These are phyloP conservation scores for Dipodomys spectabilis DNA, from an alignment of 2,113 vertebrate species.

Conservation along the genomic window DNA sequence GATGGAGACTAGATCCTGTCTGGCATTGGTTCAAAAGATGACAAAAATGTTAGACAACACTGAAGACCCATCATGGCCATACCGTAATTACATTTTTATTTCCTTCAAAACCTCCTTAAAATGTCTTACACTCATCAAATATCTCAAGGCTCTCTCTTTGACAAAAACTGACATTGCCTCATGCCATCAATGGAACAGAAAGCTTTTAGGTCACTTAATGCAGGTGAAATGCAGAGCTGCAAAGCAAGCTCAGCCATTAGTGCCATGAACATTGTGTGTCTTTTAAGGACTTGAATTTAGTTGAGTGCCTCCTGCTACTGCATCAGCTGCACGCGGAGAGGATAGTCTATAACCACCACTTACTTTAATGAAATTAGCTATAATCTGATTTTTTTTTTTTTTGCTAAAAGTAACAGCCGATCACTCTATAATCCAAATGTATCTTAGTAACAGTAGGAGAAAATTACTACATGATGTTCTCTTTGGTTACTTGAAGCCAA, in stretches of 20 bases:
- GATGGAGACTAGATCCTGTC: neutral
- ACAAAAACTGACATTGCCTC: slow-evolving; percentile 13
- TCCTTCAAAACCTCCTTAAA: neutral
- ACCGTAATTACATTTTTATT: neutral
- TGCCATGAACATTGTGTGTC: neutral
- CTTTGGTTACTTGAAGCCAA: slow-evolving; percentile 63
- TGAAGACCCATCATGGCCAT: neutral
- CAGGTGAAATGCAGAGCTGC: slow-evolving; percentile 30
- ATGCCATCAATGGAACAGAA: neutral
- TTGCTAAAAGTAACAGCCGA: slow-evolving; percentile 72
- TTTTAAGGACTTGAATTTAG: slow-evolving; percentile 54
- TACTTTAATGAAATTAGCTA: slow-evolving; percentile 78
- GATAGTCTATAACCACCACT: slow-evolving; percentile 59
- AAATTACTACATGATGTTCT: slow-evolving; percentile 71
- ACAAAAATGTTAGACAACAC: neutral
- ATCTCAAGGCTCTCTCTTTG: neutral
- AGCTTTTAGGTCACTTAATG: slow-evolving; percentile 19
- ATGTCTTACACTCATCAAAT: neutral
- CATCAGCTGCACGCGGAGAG: slow-evolving; percentile 60
- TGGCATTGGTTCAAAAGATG: neutral
- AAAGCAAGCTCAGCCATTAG: slow-evolving; percentile 29
- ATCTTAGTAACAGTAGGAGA: slow-evolving; percentile 66
- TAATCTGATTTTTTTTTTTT: slow-evolving; percentile 72
- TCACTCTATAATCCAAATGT: slow-evolving; percentile 72
- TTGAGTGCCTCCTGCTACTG: slow-evolving; percentile 46